Conservation (phyloP, 2,888 invertebrate species). For the Habrosyne pyritoides region DNA sequence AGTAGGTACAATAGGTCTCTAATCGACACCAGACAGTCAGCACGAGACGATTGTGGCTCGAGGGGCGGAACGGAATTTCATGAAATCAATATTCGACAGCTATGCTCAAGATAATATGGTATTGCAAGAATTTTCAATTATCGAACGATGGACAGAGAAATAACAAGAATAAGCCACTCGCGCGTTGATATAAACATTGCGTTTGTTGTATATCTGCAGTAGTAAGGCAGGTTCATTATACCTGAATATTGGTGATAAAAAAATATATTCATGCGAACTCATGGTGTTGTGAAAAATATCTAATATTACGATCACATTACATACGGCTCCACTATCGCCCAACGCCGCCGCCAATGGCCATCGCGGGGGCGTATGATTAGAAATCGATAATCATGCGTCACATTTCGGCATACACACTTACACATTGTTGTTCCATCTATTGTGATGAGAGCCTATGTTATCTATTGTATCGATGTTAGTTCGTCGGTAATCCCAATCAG, state of each 20-base stretch:
- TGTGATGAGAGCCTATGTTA: constrained; percentile 60
- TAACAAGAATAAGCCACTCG: not conserved
- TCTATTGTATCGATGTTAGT: constrained; percentile 66
- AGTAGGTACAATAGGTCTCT: constrained; percentile 36
- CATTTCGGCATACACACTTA: constrained; percentile 60
- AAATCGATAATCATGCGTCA: constrained; percentile 78
- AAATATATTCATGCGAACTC: not conserved
- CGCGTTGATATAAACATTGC: no score
- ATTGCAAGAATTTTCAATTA: not conserved
- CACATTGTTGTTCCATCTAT: constrained; percentile 63
- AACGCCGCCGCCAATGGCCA: constrained; percentile 26
- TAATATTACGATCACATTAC: constrained; percentile 32
- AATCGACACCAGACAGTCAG: constrained; percentile 40
- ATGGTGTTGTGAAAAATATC: constrained; percentile 21
- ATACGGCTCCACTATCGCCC: constrained; percentile 37
- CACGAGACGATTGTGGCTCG: constrained; percentile 30
- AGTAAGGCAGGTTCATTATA: no score
- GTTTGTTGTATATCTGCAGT: no score
- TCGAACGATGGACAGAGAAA: not conserved
- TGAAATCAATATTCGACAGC: not conserved
- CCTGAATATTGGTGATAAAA: no score
- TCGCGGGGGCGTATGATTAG: constrained; percentile 72
- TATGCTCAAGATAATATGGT: not conserved
- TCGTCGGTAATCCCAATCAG: constrained; percentile 69
- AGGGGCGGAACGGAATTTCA: constrained; percentile 23